Percentiles rank a stretch among this genome's conserved stretches.
These are phyloP conservation scores for Trididemnum miniatum DNA, from an alignment of 23 tunicate species.

Conservation along the genomic window DNA sequence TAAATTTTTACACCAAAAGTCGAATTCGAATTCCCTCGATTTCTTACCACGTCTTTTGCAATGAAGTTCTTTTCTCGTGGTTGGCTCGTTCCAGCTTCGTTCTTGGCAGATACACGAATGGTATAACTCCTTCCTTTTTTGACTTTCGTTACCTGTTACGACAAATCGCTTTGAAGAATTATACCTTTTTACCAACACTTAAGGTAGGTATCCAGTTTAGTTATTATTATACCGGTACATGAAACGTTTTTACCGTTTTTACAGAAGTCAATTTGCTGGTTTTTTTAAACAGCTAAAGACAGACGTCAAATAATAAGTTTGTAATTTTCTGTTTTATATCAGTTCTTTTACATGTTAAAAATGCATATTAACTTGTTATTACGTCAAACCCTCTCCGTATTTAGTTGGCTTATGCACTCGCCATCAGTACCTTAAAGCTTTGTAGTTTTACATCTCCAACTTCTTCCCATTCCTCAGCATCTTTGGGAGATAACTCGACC, in stretches of 20 bases:
- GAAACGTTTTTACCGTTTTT: no score
- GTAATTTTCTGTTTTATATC: no score
- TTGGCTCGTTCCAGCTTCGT: constrained; percentile 85
- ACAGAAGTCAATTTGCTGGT: no score
- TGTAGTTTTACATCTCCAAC: constrained; percentile 57
- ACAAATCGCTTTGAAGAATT: background rate
- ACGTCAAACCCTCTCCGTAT: no score
- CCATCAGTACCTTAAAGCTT: constrained; percentile 39
- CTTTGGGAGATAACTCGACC: constrained; percentile 73
- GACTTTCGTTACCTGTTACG: constrained; percentile 46
- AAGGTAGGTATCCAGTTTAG: no score
- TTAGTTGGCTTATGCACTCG: background rate
- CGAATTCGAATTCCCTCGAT: no score
- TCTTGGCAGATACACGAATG: constrained; percentile 82
- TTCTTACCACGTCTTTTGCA: constrained; percentile 72
- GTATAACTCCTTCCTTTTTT: constrained; percentile 81
- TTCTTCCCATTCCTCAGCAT: constrained; percentile 70
- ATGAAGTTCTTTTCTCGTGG: constrained; percentile 77
- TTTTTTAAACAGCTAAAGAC: no score
- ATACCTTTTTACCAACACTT: background rate
- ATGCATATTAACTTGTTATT: no score
- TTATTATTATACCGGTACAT: no score
- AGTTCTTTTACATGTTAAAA: no score
- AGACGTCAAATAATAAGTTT: no score
- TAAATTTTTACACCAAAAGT: no score